Evolutionary conservation across 2,797 vertebrate species (phyloP), one percentile per base, ranked within the genome.

Genomic region (Sus cebifrons): DNA sequence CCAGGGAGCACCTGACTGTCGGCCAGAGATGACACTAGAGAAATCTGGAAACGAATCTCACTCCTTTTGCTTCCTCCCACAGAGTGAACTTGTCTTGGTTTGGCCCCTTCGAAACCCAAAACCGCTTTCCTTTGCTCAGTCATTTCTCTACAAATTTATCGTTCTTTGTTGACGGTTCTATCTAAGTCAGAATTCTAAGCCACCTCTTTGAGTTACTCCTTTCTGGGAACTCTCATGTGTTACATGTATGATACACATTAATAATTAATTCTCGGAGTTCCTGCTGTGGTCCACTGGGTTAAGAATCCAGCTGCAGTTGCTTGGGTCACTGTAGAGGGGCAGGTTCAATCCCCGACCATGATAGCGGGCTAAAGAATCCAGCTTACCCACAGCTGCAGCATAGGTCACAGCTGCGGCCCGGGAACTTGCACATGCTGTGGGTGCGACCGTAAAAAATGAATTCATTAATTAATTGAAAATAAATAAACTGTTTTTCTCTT

Each of bases 171-270:
- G 78, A 75, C 36, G 29, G 67, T 12, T 84, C 79, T 73, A 12
- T 36, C 65, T 58, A 86, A 86, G n/a, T 75, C 58, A 64, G 74
- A 91, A 25, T 90, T 91, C 82, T 65, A 86, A 79, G 74, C 17
- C 82, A 65, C 3, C 0, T 58, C 58, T 91, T 65, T 17, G 27
- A 86, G 56, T 73, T 81, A 78, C 12, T 40, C 65, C 71, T 78
- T 44, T 73, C 49, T 29, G 44, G n/a, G 20, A 86, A 79, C 18
- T 86, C 15, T 44, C 54, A 16, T 56, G 40, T 13, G 54, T 54
- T 85, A 62, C n/a, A 44, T 27, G 40, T 8, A 71, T 56, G 21
- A 44, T 18, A 58, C 40, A 71, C 6, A 65, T 32, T 44, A 77
- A 21, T 73, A 49, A 49, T 49, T 49, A 49, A 49, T 49, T 49